These are phyloP conservation scores for Tanypteryx hageni DNA, from an alignment of 2,888 invertebrate species.

Conservation along the genomic window DNA sequence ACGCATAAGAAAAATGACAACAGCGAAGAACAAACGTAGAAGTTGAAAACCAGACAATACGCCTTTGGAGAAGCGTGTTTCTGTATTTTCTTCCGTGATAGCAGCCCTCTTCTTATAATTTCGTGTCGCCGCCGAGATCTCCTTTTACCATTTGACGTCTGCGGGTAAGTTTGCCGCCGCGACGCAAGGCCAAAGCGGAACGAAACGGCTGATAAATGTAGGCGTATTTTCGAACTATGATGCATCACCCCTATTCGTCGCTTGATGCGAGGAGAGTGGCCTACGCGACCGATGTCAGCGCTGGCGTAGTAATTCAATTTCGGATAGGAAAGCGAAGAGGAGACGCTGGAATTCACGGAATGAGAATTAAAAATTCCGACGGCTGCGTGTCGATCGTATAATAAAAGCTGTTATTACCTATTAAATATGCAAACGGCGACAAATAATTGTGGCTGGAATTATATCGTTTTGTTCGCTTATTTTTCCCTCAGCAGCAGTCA, in stretches of 20 bases:
- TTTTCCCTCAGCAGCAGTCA: not conserved
- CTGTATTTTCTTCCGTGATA: too few species aligned
- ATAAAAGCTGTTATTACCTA: not conserved
- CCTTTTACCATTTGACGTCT: too few species aligned
- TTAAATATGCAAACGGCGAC: conserved; percentile 16
- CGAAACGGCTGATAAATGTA: too few species aligned
- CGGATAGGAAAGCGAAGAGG: not conserved
- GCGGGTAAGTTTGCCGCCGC: too few species aligned
- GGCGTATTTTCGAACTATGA: too few species aligned
- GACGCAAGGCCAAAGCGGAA: too few species aligned
- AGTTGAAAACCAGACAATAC: too few species aligned
- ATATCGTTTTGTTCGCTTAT: not conserved
- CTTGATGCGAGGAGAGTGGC: not conserved
- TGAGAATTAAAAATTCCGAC: not conserved
- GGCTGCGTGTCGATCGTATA: not conserved
- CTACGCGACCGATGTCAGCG: not conserved
- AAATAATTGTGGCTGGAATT: not conserved
- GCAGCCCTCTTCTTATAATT: too few species aligned
- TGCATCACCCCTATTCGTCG: not conserved
- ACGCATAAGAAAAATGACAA: too few species aligned
- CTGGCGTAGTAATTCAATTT: not conserved
- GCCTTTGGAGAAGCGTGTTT: too few species aligned
- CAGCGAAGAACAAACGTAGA: too few species aligned
- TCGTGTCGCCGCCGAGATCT: too few species aligned
- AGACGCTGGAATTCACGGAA: not conserved